These are phyloP conservation scores for Gymnogyps californianus DNA, from an alignment of 2,113 vertebrate genomes.

Conservation along the genomic window DNA sequence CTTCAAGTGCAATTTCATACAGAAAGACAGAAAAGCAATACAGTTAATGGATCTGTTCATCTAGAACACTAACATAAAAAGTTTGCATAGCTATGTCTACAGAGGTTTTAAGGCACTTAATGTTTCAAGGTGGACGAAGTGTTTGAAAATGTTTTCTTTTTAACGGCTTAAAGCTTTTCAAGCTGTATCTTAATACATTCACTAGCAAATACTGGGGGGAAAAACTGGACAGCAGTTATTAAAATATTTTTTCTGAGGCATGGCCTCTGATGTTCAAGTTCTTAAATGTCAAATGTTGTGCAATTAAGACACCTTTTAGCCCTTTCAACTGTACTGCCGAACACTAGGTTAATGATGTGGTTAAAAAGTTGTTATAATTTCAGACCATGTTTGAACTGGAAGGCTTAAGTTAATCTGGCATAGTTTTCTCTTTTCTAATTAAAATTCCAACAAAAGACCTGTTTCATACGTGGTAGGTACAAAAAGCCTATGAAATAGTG, in stretches of 20 bases:
- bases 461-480: not conserved
- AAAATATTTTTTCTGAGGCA: slow-evolving; percentile 25
- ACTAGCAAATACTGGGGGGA: slow-evolving; percentile 60
- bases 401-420: not conserved
- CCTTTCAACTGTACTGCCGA: slow-evolving; percentile 46
- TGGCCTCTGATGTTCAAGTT: slow-evolving; percentile 53
- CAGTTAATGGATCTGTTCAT: slow-evolving; percentile 69
- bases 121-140: slow-evolving; percentile 72
- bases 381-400: not conserved
- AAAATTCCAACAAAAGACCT: not conserved
- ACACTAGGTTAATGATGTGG: not conserved
- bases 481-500: slow-evolving; percentile 26
- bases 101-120: slow-evolving; percentile 95
- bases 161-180: slow-evolving; percentile 74
- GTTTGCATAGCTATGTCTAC: slow-evolving; percentile 98
- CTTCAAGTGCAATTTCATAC: slow-evolving; percentile 73
- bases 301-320: slow-evolving; percentile 44
- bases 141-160: slow-evolving; percentile 61
- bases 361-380: not conserved
- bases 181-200: slow-evolving; percentile 67
- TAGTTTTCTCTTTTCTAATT: not conserved
- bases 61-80: slow-evolving; percentile 76
- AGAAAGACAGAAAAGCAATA: slow-evolving; percentile 71
- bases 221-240: slow-evolving; percentile 55
- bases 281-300: slow-evolving; percentile 46